Conservation (phyloP, 2,113 vertebrate genomes). For the Gallinago undulata region DNA sequence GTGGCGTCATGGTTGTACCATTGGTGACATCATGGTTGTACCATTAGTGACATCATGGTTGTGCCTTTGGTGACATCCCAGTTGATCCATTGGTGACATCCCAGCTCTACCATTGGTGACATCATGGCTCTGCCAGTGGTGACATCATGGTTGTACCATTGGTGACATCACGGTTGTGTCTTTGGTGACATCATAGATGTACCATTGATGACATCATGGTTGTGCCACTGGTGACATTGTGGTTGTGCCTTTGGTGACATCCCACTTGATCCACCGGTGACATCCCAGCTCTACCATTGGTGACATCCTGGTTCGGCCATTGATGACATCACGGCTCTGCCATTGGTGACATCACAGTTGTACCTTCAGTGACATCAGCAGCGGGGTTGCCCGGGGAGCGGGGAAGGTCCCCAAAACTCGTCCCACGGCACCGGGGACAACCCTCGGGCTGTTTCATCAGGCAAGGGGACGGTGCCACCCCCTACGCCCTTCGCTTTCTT, state of each 20-base stretch:
- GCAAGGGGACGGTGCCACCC: not conserved
- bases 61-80: accelerated
- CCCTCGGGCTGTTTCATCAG: not conserved
- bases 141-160: accelerated
- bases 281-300: not conserved
- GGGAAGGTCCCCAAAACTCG: not conserved
- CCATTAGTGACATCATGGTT: too few species aligned
- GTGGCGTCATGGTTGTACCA: too few species aligned
- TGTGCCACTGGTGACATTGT: too few species aligned
- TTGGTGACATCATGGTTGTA: accelerated
- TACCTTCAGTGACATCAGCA: too few species aligned
- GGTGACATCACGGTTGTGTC: accelerated
- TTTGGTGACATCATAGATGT: accelerated
- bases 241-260: too few species aligned
- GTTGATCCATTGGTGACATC: too few species aligned
- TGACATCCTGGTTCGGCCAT: accelerated
- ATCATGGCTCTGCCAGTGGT: too few species aligned
- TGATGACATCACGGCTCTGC: too few species aligned
- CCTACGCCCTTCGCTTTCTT: not conserved
- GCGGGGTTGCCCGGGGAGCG: not conserved
- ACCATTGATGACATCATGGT: too few species aligned
- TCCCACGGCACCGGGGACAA: not conserved
- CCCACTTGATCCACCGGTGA: too few species aligned
- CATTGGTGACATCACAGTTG: too few species aligned
- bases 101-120: accelerated